phyloP scores from a whole-genome alignment of 2,797 vertebrate genomes.

The Sylvia borin region DNA sequence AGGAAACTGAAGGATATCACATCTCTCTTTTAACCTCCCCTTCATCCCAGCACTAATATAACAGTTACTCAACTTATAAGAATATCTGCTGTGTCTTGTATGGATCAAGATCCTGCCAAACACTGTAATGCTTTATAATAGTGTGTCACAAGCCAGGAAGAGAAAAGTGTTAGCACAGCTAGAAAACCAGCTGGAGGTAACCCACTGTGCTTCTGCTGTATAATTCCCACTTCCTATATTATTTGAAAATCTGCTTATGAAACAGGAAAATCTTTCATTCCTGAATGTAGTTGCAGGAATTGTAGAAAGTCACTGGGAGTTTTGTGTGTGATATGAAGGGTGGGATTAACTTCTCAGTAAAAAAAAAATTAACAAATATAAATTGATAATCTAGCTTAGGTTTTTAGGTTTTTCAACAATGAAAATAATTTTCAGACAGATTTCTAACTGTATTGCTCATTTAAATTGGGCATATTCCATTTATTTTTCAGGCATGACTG shows the following conservation, averaged over 20 bases:
- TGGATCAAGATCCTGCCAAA: not conserved
- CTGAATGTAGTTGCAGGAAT: not conserved
- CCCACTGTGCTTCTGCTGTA: not conserved
- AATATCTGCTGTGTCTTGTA: not conserved
- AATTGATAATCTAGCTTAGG: not conserved
- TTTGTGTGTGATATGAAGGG: not conserved
- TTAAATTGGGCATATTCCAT: not conserved
- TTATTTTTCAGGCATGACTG: not conserved
- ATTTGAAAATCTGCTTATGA: not conserved
- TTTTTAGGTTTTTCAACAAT: not conserved
- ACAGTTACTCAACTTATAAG: not conserved
- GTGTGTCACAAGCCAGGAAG: not conserved
- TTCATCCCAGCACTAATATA: not conserved
- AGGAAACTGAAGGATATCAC: not conserved
- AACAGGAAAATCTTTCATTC: not conserved
- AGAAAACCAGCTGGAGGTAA: not conserved
- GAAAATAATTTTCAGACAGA: not conserved
- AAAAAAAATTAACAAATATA: not conserved
- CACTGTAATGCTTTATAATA: not conserved
- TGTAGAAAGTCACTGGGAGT: not conserved
- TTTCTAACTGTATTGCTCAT: not conserved
- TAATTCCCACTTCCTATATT: not conserved
- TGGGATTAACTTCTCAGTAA: not conserved
- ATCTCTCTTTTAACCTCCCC: not conserved
- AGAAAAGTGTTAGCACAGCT: not conserved